phyloP scores from a whole-genome alignment of 2,888 invertebrate species.

The Drosophila macrospina region DNA sequence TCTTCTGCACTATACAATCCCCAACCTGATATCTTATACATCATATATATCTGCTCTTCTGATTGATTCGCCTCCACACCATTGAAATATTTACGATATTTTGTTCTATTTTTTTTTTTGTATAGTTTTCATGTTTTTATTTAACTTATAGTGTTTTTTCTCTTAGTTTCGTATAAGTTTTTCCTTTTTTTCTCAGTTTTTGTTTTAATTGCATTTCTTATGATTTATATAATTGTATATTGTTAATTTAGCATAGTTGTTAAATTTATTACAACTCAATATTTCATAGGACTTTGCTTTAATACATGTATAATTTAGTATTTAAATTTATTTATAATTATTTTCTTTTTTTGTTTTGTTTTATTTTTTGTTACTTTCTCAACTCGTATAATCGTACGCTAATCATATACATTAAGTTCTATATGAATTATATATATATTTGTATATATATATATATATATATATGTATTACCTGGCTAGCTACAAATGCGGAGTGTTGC shows the following conservation, averaged over 20 bases:
- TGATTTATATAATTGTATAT: slow-evolving; percentile 32
- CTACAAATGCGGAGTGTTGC: slow-evolving; percentile 45
- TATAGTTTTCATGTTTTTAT: slow-evolving; percentile 59
- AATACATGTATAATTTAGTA: slow-evolving; percentile 46
- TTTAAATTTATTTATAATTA: slow-evolving; percentile 10
- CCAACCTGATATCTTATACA: too few species aligned
- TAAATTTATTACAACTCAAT: slow-evolving; percentile 66
- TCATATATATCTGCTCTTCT: too few species aligned
- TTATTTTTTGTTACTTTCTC: slow-evolving; percentile 3
- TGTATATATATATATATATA: slow-evolving; percentile 15
- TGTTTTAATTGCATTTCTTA: slow-evolving; percentile 28
- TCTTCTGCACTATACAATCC: too few species aligned
- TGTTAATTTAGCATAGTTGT: slow-evolving; percentile 54
- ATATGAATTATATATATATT: slow-evolving; percentile 44
- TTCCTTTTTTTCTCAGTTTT: slow-evolving; percentile 25
- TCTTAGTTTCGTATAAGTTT: slow-evolving; percentile 35
- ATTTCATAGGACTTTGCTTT: slow-evolving; percentile 66
- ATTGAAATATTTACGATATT: neutral
- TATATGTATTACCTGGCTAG: slow-evolving; percentile 57
- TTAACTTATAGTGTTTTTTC: slow-evolving; percentile 63
- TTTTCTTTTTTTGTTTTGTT: neutral
- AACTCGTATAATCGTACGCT: slow-evolving; percentile 32
- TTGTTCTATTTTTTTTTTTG: slow-evolving; percentile 11
- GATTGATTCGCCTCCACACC: neutral
- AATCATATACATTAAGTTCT: slow-evolving; percentile 50